Conservation (phyloP, 2,797 vertebrate species). For the Eulemur coronatus region DNA sequence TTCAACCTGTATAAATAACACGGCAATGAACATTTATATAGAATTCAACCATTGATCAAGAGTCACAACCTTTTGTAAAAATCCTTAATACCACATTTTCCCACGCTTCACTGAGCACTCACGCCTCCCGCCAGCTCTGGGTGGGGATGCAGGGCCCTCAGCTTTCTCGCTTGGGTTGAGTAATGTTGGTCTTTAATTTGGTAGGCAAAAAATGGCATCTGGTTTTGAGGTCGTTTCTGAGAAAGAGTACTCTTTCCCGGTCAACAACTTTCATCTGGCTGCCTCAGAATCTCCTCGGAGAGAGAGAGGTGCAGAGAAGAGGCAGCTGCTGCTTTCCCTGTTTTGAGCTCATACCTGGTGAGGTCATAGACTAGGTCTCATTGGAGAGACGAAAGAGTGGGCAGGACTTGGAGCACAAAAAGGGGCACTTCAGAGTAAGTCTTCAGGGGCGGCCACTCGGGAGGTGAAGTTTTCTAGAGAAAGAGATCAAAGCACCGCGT, state of each 20-base stretch:
- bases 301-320: not conserved
- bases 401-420: not conserved
- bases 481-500: not conserved
- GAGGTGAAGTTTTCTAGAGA: not conserved
- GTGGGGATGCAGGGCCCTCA: not conserved
- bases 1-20: not conserved
- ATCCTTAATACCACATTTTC: not conserved
- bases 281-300: not conserved
- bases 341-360: not conserved
- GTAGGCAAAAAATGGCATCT: slow-evolving; percentile 54
- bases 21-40: not conserved
- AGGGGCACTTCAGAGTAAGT: not conserved
- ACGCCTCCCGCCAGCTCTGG: not conserved
- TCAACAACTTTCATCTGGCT: slow-evolving; percentile 27
- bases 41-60: not conserved
- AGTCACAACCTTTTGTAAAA: not conserved
- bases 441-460: not conserved
- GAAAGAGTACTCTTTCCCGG: not conserved
- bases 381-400: not conserved
- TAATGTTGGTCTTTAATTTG: slow-evolving; percentile 55
- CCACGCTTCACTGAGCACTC: not conserved
- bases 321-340: not conserved
- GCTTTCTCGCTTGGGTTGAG: slow-evolving; percentile 11
- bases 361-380: not conserved
- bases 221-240: slow-evolving; percentile 59